These are phyloP conservation scores for Pararge aegeria DNA, from an alignment of 1,140 invertebrate genomes.

Conservation along the genomic window DNA sequence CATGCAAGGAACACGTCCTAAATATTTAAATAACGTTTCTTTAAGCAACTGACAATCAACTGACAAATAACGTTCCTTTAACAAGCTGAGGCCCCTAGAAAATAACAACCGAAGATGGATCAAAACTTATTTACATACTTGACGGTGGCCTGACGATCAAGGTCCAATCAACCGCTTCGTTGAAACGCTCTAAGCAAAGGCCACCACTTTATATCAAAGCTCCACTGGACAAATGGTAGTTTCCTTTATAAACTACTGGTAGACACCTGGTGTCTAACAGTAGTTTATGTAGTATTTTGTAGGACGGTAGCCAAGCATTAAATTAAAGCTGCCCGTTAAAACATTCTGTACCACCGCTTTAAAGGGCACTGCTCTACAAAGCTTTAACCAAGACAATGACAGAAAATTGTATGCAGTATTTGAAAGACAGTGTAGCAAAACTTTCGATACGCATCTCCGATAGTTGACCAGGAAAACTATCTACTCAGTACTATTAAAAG, in stretches of 20 bases:
- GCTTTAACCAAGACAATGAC: neutral
- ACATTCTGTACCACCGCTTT: neutral
- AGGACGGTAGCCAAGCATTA: neutral
- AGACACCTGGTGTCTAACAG: too few relatives aligned
- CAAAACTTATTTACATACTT: constrained; percentile 9
- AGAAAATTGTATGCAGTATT: too few relatives aligned
- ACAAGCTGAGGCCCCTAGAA: too few relatives aligned
- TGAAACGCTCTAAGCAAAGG: constrained; percentile 5
- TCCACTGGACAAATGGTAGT: constrained; percentile 5
- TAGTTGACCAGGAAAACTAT: too few relatives aligned
- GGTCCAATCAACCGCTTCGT: constrained; percentile 11
- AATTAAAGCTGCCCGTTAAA: neutral
- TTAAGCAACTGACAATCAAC: too few relatives aligned
- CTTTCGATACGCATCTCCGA: too few relatives aligned
- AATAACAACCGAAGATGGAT: neutral
- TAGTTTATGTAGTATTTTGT: neutral
- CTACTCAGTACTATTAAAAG: too few relatives aligned
- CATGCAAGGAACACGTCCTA: too few relatives aligned
- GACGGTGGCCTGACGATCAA: neutral
- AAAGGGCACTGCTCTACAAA: neutral
- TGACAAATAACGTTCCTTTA: too few relatives aligned
- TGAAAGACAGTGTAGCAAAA: too few relatives aligned
- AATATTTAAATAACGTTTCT: too few relatives aligned
- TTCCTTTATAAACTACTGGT: neutral
- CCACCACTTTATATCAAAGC: constrained; percentile 13